Evolutionary conservation across 2,888 invertebrate genomes (phyloP), one percentile per base, ranked within the genome.

Genomic region (Tupiocoris notatus): DNA sequence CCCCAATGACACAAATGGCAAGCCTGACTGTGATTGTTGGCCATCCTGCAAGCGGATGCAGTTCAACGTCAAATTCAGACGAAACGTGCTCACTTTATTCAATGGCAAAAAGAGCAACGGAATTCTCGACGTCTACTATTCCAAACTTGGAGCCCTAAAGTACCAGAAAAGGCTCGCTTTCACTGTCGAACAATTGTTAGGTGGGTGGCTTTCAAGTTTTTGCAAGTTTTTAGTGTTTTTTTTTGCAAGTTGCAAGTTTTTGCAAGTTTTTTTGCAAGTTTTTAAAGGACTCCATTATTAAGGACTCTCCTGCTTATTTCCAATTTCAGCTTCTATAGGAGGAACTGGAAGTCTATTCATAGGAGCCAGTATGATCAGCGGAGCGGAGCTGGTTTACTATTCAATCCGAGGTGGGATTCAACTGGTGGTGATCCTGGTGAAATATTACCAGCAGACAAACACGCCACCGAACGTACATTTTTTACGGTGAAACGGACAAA

Each of bases 311-410:
- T n/a, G n/a, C n/a, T n/a, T n/a, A n/a, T n/a, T n/a, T n/a, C n/a
- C n/a, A n/a, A n/a, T n/a, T 80, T 64, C 79, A 82, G 82, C 81
- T 17, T 79, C 80, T 18, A 79, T 82, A 56, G 82, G 82, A 23
- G 81, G 81, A 2, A 80, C 81, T 20, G 81, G 79, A 1, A 81
- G 81, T 20, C 75, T 82, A 56, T 81, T 81, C 63, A 76, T 82
- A 25, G 82, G 82, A 59, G 79, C 81, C 59, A 81, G 81, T 64
- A 75, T 81, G 12, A 79, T 82, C 25, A 81, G 80, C 56, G 80
- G 79, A 12, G 79, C 80, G 0, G 82, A 82, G 76, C 64, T 81
- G 6, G 22, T 80, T 6, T 81, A 81, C 67, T 81, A 75, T 54
- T 77, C 63, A 1, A n/a, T 57, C n/a, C 25, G 77, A 67, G 68